Base-by-base conservation (phyloP, 2,888 invertebrate species). In the Rhabditoides inermis region DNA sequence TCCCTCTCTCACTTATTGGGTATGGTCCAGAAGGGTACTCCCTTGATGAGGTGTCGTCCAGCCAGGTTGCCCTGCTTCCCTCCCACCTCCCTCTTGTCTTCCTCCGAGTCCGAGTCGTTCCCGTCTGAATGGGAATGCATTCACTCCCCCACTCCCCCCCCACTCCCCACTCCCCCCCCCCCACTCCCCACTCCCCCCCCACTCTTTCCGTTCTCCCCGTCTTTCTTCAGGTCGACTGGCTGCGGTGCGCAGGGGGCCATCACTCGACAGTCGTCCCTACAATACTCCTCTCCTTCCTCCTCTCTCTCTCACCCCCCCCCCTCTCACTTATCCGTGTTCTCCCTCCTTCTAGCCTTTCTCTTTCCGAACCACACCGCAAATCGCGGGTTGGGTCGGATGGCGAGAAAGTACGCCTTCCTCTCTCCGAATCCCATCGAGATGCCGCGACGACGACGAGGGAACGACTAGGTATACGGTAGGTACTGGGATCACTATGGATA, bases 351-450 rank as follows among this genome's bases (percentile, higher is more conserved):
- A 20, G 45, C 51, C 37, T 53, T 56, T 36, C 48, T 53, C 27
- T 36, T 42, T 22, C 56, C 56, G 10, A 49, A 20, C 56, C 56
- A 32, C 1, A 10, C 10, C 32, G 32, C 32, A 15, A 32, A 60
- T 44, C 47, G 45, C 15, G 55, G 45, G 18, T 60, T 58, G 28
- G 60, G 60, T 10, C 58, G 51, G 10, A 55, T 44, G 26, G 35
- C 37, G 41, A 60, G 50, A 23, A 45, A 60, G 46, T 55, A 49
- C 22, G 60, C 51, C 26, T 58, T 58, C 10, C 55, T 42, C 35
- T 51, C 58, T 10, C 60, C 60, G 47, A 58, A 60, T 6, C 50
- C 53, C 57, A 55, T 55, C 18, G 41, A 23, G 12, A 27, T 27
- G 15, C 32, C 32, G 3, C 48, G 48, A 12, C 52, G 36, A n/a